A percentile compares a stretch with the other conserved stretches of the same genome.
Evolutionary conservation across 1,140 invertebrate species (phyloP).

Genomic region (Agrypnia vestita): DNA sequence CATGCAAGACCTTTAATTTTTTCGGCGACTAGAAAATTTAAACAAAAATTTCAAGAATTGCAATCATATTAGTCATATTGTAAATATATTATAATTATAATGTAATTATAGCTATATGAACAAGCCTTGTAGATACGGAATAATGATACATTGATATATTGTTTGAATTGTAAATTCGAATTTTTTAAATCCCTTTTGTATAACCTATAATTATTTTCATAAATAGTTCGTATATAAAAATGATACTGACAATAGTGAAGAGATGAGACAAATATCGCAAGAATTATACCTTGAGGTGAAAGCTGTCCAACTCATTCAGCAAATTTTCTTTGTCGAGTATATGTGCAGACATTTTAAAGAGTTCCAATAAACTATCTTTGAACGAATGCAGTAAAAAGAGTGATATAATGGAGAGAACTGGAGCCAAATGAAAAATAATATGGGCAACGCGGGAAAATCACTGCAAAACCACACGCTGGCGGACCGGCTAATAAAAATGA

Average conservation of each 20-base stretch:
- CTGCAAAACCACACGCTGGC: too few relatives aligned
- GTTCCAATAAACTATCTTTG: background rate
- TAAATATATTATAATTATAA: background rate
- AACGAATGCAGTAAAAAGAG: too few relatives aligned
- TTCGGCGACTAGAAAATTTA: constrained; percentile 46
- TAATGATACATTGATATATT: background rate
- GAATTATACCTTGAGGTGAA: constrained; percentile 40
- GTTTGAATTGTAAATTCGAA: background rate
- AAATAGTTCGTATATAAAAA: too few relatives aligned
- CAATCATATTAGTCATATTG: background rate
- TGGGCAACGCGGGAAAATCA: too few relatives aligned
- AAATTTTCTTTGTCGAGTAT: constrained; percentile 43
- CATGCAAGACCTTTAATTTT: constrained; percentile 37
- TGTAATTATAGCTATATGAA: background rate
- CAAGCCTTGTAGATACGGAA: background rate
- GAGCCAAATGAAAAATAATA: too few relatives aligned
- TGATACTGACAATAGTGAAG: background rate
- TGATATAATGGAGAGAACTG: too few relatives aligned
- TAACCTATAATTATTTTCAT: background rate
- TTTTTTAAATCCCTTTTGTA: background rate
- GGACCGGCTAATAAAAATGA: too few relatives aligned
- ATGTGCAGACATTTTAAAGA: constrained; percentile 9
- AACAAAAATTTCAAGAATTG: background rate
- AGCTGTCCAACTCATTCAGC: constrained; percentile 20
- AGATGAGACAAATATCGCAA: background rate